These are phyloP conservation scores for Charaxes varanes DNA, from an alignment of 1,140 invertebrate species.

Conservation along the genomic window DNA sequence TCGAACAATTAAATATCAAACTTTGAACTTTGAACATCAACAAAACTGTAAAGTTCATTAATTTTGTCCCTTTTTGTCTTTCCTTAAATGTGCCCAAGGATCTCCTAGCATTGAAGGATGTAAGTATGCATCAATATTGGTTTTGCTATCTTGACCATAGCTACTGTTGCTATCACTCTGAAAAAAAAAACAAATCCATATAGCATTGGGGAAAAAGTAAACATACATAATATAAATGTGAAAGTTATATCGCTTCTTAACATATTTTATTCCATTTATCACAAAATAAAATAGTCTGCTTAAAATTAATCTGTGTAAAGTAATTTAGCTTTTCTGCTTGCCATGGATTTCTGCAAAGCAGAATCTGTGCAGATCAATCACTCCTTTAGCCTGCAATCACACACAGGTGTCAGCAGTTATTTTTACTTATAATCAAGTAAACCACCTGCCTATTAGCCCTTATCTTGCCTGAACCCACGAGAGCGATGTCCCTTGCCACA, in stretches of 20 bases:
- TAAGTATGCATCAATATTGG: constrained; percentile 48
- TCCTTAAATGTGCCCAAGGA: constrained; percentile 47
- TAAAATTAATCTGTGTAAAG: too few relatives aligned
- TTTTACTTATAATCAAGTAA: not conserved
- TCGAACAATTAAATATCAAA: not conserved
- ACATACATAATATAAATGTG: not conserved
- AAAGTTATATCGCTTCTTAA: not conserved
- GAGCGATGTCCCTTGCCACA: not conserved
- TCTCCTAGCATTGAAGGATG: constrained; percentile 64
- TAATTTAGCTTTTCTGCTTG: too few relatives aligned
- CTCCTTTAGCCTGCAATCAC: too few relatives aligned
- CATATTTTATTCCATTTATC: too few relatives aligned
- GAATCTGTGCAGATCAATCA: too few relatives aligned
- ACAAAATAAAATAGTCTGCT: too few relatives aligned
- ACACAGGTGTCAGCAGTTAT: too few relatives aligned
- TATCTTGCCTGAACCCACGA: too few relatives aligned
- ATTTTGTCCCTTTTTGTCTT: constrained; percentile 8
- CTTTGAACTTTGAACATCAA: not conserved
- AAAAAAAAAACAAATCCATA: constrained; percentile 22
- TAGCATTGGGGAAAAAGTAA: not conserved
- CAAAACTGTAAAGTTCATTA: not conserved
- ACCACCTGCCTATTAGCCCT: too few relatives aligned
- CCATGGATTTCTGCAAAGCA: too few relatives aligned
- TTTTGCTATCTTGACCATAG: constrained; percentile 33
- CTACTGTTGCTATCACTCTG: constrained; percentile 54